Percentiles rank a stretch among this genome's conserved stretches.
Evolutionary conservation across 2,888 invertebrate genomes (phyloP).

Genomic region (Hemithea aestivaria): DNA sequence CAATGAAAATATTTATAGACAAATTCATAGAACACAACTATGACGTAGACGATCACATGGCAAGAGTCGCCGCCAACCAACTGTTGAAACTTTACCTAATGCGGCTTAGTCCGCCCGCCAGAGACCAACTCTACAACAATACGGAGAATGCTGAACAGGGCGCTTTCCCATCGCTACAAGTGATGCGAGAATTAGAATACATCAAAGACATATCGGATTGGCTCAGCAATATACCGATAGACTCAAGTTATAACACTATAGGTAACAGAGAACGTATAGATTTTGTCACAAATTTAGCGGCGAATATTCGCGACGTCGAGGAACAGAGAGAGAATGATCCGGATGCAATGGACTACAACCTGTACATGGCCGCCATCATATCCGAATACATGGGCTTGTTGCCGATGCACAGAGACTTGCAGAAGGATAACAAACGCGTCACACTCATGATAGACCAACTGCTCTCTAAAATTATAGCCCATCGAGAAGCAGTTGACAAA

Average conservation of each 20-base stretch:
- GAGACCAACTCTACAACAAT: slow-evolving; percentile 38
- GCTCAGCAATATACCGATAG: slow-evolving; percentile 48
- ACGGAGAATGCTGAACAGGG: slow-evolving; percentile 24
- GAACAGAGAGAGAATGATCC: slow-evolving; percentile 35
- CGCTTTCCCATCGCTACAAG: slow-evolving; percentile 29
- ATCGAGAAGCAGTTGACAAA: slow-evolving; percentile 11
- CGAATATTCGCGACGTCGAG: slow-evolving; percentile 44
- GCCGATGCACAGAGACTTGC: slow-evolving; percentile 33
- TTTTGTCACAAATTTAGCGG: slow-evolving; percentile 45
- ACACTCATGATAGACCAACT: slow-evolving; percentile 35
- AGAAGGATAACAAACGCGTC: slow-evolving; percentile 22
- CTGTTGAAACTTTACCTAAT: slow-evolving; percentile 45
- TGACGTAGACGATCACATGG: slow-evolving; percentile 41
- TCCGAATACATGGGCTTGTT: slow-evolving; percentile 29
- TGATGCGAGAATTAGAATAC: slow-evolving; percentile 45
- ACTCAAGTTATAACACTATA: slow-evolving; percentile 35
- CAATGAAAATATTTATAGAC: slow-evolving; percentile 42
- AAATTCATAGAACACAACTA: slow-evolving; percentile 48
- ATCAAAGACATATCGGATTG: slow-evolving; percentile 53
- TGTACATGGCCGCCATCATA: slow-evolving; percentile 35
- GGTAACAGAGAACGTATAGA: slow-evolving; percentile 41
- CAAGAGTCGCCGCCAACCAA: slow-evolving; percentile 40
- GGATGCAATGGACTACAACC: slow-evolving; percentile 37
- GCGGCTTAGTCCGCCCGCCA: slow-evolving; percentile 35
- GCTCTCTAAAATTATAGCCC: slow-evolving; percentile 27